Conservation (phyloP, 2,113 vertebrate species). For the Archilochus colubris region DNA sequence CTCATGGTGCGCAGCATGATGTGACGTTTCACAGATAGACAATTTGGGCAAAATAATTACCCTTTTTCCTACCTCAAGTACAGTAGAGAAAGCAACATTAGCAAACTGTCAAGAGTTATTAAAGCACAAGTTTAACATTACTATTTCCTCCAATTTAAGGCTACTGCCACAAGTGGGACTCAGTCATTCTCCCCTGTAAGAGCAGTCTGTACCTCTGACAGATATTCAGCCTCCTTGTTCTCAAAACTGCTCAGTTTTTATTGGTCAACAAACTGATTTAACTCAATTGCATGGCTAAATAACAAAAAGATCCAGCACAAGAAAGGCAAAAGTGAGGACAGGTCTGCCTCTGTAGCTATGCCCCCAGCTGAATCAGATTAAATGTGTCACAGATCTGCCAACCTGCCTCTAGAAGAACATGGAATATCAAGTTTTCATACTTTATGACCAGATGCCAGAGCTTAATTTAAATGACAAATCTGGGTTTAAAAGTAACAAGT, state of each 20-base stretch:
- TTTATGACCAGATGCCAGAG: not conserved
- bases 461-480: not conserved
- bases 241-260: not conserved
- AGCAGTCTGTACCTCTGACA: not conserved
- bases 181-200: not conserved
- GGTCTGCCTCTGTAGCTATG: not conserved
- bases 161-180: not conserved
- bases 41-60: not conserved
- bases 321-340: not conserved
- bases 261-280: not conserved
- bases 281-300: not conserved
- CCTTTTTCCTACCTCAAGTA: not conserved
- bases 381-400: not conserved
- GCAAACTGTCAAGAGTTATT: not conserved
- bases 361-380: not conserved
- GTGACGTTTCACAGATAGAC: not conserved
- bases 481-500: not conserved
- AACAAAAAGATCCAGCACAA: not conserved
- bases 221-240: not conserved
- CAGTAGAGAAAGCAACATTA: not conserved
- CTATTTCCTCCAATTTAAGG: not conserved
- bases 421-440: not conserved
- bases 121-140: not conserved
- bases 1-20: not conserved
- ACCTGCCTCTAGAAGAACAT: not conserved